These are phyloP conservation scores for Drosophila insularis DNA, from an alignment of 1,140 invertebrate species.

Conservation along the genomic window DNA sequence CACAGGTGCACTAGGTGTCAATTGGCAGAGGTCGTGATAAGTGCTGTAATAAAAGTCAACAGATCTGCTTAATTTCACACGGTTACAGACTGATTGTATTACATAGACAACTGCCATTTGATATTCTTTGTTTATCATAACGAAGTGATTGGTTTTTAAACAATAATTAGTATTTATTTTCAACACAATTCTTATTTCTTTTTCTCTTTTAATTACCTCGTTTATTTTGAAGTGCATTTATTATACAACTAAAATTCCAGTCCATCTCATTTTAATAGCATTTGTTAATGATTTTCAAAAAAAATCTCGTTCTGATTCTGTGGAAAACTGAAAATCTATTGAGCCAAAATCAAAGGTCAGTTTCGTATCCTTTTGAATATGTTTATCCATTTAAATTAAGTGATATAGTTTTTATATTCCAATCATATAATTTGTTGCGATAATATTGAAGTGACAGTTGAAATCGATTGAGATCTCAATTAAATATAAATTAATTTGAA, in stretches of 20 bases:
- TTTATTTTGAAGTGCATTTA: not conserved
- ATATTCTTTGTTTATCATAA: no score
- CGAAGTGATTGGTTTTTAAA: no score
- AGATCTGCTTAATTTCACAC: not conserved
- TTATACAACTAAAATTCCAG: not conserved
- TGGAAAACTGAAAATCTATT: not conserved
- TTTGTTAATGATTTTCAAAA: not conserved
- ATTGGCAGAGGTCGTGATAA: slow-evolving; percentile 33
- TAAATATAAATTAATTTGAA: not conserved
- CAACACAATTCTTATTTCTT: no score
- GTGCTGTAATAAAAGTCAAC: slow-evolving; percentile 32
- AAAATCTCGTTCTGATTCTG: not conserved
- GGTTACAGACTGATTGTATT: no score
- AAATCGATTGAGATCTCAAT: not conserved
- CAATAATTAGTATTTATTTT: no score
- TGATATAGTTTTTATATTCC: not conserved
- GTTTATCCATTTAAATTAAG: not conserved
- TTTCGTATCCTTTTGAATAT: not conserved
- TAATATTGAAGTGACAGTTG: not conserved
- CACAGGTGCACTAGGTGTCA: not conserved
- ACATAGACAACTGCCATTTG: no score
- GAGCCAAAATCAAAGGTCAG: not conserved
- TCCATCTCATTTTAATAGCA: not conserved
- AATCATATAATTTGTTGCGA: not conserved
- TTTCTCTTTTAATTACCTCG: no score